Conservation (phyloP, 1,140 invertebrate genomes). For the Trissolcus basalis region DNA sequence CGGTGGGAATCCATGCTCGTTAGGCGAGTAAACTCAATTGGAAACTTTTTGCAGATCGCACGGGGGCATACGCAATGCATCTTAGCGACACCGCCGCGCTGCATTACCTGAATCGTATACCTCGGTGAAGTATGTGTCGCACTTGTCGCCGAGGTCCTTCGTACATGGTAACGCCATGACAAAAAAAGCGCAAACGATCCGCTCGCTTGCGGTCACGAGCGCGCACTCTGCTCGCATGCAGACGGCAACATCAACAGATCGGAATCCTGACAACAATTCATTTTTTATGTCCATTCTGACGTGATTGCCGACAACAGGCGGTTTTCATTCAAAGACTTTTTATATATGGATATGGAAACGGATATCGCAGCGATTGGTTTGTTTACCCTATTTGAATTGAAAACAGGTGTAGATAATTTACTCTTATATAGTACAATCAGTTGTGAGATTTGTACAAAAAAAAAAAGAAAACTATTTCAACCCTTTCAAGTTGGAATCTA, state of each 20-base stretch:
- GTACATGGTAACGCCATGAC: slow-evolving; percentile 34
- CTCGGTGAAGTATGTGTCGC: slow-evolving; percentile 48
- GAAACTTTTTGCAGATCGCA: slow-evolving; percentile 64
- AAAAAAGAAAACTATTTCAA: too few relatives aligned
- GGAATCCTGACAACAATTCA: slow-evolving; percentile 46
- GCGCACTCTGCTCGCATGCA: slow-evolving; percentile 28
- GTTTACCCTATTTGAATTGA: too few relatives aligned
- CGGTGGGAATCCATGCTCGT: slow-evolving; percentile 61
- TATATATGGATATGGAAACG: too few relatives aligned
- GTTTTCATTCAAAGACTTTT: too few relatives aligned
- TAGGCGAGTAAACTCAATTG: slow-evolving; percentile 70
- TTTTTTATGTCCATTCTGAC: slow-evolving; percentile 10
- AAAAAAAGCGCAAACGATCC: slow-evolving; percentile 45
- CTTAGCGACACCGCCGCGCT: slow-evolving; percentile 63
- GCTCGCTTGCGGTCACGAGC: slow-evolving; percentile 25
- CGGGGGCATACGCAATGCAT: slow-evolving; percentile 63
- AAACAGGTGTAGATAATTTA: too few relatives aligned
- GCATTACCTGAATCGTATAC: slow-evolving; percentile 48
- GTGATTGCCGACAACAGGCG: too few relatives aligned
- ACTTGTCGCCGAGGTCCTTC: slow-evolving; percentile 48
- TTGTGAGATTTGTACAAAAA: too few relatives aligned
- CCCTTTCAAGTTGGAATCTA: too few relatives aligned
- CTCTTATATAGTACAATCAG: too few relatives aligned
- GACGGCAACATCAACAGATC: slow-evolving; percentile 47
- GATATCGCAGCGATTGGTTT: too few relatives aligned